Evolutionary conservation across 2,797 vertebrate species (phyloP), one percentile per base, ranked within the genome.

Genomic region (Periparus ater): DNA sequence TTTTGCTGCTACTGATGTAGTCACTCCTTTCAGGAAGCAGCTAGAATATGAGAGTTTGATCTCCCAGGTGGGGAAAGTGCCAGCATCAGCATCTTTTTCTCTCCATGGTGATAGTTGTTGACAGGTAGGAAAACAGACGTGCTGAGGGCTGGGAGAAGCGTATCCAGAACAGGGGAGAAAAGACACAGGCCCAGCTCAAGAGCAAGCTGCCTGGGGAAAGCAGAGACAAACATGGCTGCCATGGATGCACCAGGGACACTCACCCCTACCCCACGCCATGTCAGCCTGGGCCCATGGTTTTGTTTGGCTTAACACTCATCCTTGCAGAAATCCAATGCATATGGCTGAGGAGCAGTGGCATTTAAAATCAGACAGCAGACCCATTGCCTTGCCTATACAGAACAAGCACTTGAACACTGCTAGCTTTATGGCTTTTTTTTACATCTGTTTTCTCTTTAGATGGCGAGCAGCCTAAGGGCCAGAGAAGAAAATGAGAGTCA

Each of bases 391-490:
- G 11, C 16, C 20, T 50, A 21, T 1, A 1, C 13, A 62, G 18
- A 65, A 32, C 4, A 70, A 77, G 21, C 10, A 42, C 27, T 62
- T 84, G 22, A 74, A 50, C 44, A 36, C 15, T 58, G 40, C 4
- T 57, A 32, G 18, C 10, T 65, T 66, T 48, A 44, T 0, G 0
- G 1, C 21, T 22, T 42, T 9, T 20, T 54, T 81, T 47, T 8
- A 34, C 9, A 7, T 16, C 13, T 58, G 8, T n/a, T 93, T 82
- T 74, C 38, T 58, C 15, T 38, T 71, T 32, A 54, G 53, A 23
- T 3, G 4, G 6, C 0, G 0, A 58, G 36, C 21, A 87, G 38
- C 17, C n/a, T 47, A 67, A 80, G 27, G 29, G 21, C 9, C 67
- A 63, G 36, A 71, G 50, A 58, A 57, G 23, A 55, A 78, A 78